Evolutionary conservation across 1,140 invertebrate genomes (phyloP), one percentile per base, ranked within the genome.

Genomic region (Lasioglossum albipes): DNA sequence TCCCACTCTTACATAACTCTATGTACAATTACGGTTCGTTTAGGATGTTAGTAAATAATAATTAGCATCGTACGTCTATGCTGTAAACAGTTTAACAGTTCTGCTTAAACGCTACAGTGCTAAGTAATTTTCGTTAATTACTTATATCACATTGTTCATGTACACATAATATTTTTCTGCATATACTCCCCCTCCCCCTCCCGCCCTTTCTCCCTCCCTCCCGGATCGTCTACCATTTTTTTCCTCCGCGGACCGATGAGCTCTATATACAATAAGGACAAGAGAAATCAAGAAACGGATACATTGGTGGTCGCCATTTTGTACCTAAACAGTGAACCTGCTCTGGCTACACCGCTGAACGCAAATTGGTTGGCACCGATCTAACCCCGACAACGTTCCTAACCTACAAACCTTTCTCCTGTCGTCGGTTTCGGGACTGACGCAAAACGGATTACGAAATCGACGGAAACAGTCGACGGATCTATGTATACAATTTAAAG

Each of bases 121-220:
- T 92, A 89, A 92, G 92, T 91, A 89, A 90, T 91, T 92, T 90
- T 88, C 13, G 90, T 92, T 91, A 90, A 90, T 92, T 91, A 90
- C 81, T 91, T 92, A 92, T 93, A 93, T 93, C 92, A 93, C 93
- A 93, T 93, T 93, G 87, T 92, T 91, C 87, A 87, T 91, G 89
- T 91, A 90, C 89, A 90, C 86, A 88, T 84, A 86, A 73, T 42
- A 62, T 54, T 65, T 65, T 68, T 22, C 75, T 31, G 61, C 72
- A n/a, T 2, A 22, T 76, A 81, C 62, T 71, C 68, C 71, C 75
- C 67, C 36, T 74, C 36, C 68, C 13, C 42, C n/a, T n/a, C n/a
- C n/a, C n/a, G n/a, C n/a, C n/a, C n/a, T n/a, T n/a, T n/a, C 22
- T 64, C 67, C 42, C 49, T 10, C n/a, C 12, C 45, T 49, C 45